phyloP scores from a whole-genome alignment of 1,140 invertebrate species.

The Ceratoteleas bidentatus region DNA sequence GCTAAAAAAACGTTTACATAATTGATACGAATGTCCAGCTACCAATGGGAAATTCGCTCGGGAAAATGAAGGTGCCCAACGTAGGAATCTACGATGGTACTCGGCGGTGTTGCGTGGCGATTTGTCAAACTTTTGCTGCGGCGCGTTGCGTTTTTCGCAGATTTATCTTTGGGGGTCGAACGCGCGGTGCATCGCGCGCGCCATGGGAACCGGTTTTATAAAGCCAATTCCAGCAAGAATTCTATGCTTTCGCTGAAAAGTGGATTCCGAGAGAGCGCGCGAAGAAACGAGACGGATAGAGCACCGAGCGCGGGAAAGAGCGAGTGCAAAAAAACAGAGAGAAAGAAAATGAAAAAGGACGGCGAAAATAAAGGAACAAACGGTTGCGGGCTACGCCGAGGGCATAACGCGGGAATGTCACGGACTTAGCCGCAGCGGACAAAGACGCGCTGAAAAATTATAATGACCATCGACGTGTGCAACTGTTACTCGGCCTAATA shows the following conservation, averaged over 20 bases:
- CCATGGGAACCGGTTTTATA: slow-evolving; percentile 73
- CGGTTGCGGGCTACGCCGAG: slow-evolving; percentile 29
- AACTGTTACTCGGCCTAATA: slow-evolving; percentile 41
- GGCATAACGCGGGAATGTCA: slow-evolving; percentile 64
- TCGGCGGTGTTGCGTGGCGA: slow-evolving; percentile 41
- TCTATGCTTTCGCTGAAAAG: slow-evolving; percentile 74
- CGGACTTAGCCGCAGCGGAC: slow-evolving; percentile 50
- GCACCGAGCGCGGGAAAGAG: slow-evolving; percentile 36
- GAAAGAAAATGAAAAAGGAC: slow-evolving; percentile 17
- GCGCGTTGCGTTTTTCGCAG: slow-evolving; percentile 65
- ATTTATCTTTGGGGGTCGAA: slow-evolving; percentile 67
- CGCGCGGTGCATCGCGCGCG: slow-evolving; percentile 55
- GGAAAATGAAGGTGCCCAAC: slow-evolving; percentile 22
- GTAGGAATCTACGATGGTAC: slow-evolving; percentile 44
- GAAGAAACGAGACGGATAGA: slow-evolving; percentile 31
- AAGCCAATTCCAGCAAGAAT: slow-evolving; percentile 72
- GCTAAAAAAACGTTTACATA: too few relatives aligned
- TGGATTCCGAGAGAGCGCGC: slow-evolving; percentile 67
- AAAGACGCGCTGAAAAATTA: slow-evolving; percentile 58
- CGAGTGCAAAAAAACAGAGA: slow-evolving; percentile 48
- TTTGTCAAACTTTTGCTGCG: slow-evolving; percentile 66
- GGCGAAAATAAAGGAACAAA: not conserved
- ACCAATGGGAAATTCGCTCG: slow-evolving; percentile 5
- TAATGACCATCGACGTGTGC: slow-evolving; percentile 54
- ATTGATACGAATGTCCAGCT: too few relatives aligned